phyloP scores from a whole-genome alignment of 2,113 vertebrate species.

The Charadrius vociferus region DNA sequence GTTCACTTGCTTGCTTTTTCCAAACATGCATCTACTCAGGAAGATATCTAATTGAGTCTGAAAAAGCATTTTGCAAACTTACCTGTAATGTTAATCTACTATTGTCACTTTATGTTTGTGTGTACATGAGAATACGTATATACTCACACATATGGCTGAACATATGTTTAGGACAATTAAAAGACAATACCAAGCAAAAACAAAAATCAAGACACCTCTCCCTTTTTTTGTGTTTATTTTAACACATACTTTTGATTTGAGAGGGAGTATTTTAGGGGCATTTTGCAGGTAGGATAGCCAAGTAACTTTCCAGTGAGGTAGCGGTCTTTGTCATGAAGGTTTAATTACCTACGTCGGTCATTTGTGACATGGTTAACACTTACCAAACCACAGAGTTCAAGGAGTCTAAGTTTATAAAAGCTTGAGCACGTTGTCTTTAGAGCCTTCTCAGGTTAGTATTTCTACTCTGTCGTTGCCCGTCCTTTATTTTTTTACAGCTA shows the following conservation, averaged over 20 bases:
- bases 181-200: neutral
- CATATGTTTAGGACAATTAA: conserved; percentile 46
- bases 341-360: neutral
- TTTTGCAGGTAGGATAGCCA: neutral
- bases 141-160: conserved; percentile 17
- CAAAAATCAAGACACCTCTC: neutral
- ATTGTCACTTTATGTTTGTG: neutral
- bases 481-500: neutral
- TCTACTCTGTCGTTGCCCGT: neutral
- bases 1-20: neutral
- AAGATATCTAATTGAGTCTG: neutral
- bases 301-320: neutral
- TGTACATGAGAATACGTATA: neutral
- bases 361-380: neutral
- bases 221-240: neutral
- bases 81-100: neutral
- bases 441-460: neutral
- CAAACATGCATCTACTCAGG: neutral
- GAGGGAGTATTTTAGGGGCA: neutral
- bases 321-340: neutral
- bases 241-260: neutral
- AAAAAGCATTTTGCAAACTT: conserved; percentile 5
- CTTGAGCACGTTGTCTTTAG: neutral
- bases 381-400: neutral
- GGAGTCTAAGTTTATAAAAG: neutral